A percentile compares a stretch with the other conserved stretches of the same genome.
Conservation (phyloP, 92 coral and sea anemone genomes). For the Metridium senile region DNA sequence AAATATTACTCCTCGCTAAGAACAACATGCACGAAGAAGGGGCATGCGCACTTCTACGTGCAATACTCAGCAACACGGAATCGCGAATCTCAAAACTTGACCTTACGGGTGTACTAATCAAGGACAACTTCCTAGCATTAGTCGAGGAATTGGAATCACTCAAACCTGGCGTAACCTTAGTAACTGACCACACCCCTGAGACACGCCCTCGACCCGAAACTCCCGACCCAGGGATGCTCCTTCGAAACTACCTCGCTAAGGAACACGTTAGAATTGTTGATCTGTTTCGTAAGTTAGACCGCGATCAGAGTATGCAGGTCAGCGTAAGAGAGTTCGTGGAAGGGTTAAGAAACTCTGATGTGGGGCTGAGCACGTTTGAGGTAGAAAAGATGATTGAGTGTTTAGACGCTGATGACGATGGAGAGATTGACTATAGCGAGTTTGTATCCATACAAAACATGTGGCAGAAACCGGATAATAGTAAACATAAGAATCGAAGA, state of each 20-base stretch:
- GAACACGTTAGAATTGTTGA: constrained; percentile 82
- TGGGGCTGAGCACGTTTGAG: constrained; percentile 78
- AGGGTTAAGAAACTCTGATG: constrained; percentile 78
- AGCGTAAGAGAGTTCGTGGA: constrained; percentile 83
- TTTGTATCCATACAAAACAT: constrained; percentile 85
- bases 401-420: constrained; percentile 82
- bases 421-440: constrained; percentile 92
- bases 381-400: constrained; percentile 77
- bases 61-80: constrained; percentile 62
- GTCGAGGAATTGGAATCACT: constrained; percentile 51
- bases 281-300: constrained; percentile 74
- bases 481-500: constrained; percentile 15
- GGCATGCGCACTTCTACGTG: constrained; percentile 68
- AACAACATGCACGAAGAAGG: constrained; percentile 74
- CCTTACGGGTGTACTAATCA: constrained; percentile 57
- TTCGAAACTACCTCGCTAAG: constrained; percentile 79
- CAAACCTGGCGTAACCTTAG: constrained; percentile 52
- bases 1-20: constrained; percentile 61
- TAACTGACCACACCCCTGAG: constrained; percentile 73
- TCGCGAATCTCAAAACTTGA: constrained; percentile 61
- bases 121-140: constrained; percentile 57
- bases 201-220: constrained; percentile 44
- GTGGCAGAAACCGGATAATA: constrained; percentile 53
- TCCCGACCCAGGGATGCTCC: constrained; percentile 75
- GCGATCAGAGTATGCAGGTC: constrained; percentile 91